Percentiles rank a stretch among this genome's conserved stretches.
These are phyloP conservation scores for Sorex fumeus DNA, from an alignment of 2,113 vertebrate genomes.

Conservation along the genomic window DNA sequence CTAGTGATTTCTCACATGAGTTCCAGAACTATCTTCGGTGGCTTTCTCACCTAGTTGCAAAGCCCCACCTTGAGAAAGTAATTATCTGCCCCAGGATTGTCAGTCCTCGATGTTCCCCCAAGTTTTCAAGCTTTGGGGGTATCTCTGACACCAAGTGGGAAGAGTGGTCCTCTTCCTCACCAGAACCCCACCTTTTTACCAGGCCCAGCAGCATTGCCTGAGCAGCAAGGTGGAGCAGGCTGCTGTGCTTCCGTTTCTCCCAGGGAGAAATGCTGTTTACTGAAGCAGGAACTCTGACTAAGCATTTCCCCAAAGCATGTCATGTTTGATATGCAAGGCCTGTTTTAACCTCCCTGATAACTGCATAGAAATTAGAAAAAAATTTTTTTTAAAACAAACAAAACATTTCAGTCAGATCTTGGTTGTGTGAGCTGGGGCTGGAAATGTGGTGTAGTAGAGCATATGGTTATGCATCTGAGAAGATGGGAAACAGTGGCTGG, in stretches of 20 bases:
- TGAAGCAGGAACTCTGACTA: conserved; percentile 12
- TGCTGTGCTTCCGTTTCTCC: not conserved
- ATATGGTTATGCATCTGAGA: too few relatives aligned
- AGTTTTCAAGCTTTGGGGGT: not conserved
- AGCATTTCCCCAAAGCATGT: conserved; percentile 6
- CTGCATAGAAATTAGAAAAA: not conserved
- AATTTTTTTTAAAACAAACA: not conserved
- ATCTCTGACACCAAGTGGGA: not conserved
- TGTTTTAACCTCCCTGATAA: conserved; percentile 13
- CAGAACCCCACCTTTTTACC: not conserved
- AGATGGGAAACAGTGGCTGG: too few relatives aligned
- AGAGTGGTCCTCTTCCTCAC: not conserved
- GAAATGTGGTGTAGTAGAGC: too few relatives aligned
- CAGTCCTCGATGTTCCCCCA: not conserved
- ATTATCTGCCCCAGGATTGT: not conserved
- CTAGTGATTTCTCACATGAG: not conserved
- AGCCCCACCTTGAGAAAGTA: not conserved
- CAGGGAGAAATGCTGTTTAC: not conserved
- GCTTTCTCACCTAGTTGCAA: not conserved
- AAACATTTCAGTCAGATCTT: not conserved
- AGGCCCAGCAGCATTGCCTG: not conserved
- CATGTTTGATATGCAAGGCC: not conserved
- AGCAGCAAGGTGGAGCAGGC: too few relatives aligned
- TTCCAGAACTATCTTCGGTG: not conserved
- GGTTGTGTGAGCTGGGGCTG: too few relatives aligned